Base-by-base conservation (phyloP, 2,113 vertebrate species). In the Noctilio leporinus region DNA sequence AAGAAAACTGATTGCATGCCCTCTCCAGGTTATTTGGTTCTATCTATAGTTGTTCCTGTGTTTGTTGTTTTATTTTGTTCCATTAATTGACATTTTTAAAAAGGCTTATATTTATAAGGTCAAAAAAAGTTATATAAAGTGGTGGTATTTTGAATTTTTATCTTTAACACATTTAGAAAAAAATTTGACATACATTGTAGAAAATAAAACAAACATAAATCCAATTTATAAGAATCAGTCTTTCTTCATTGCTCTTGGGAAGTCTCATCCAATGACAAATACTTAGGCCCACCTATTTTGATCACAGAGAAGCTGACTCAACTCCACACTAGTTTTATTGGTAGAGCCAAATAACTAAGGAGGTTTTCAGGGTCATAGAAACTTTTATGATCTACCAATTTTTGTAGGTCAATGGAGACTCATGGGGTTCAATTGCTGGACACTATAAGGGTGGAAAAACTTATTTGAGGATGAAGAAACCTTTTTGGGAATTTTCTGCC, bases 361-460 rank as follows among this genome's bases (percentile, higher is more conserved):
- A 97, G 97, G 96, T 98, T 97, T 95, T 0, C 1, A 77, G 80
- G 97, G 97, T 95, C 96, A 96, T 1, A 33, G 92, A 97, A 62
- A 88, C 6, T 35, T 51, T 84, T 98, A 73, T 98, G 96, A 98
- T 98, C 89, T 97, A 47, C 84, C 94, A 76, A 9, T 95, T 24
- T 86, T 49, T 49, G 43, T 57, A 55, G 0, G 7, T 91, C 98
- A 73, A 0, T 64, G 16, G 98, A 97, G 98, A 98, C 78, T 95
- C 92, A 16, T 78, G 95, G 87, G 5, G 38, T 97, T 92, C 96
- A 70, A 45, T 67, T 38, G 10, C 97, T 97, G 95, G 96, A 96
- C 20, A 97, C 92, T 15, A 75, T 93, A 4, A 98, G 96, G 19
- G 26, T 7, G 95, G 95, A 98, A 98, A 94, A 99, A 99, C 92